phyloP scores from a whole-genome alignment of 2,113 vertebrate genomes.

The Platichthys stellatus region DNA sequence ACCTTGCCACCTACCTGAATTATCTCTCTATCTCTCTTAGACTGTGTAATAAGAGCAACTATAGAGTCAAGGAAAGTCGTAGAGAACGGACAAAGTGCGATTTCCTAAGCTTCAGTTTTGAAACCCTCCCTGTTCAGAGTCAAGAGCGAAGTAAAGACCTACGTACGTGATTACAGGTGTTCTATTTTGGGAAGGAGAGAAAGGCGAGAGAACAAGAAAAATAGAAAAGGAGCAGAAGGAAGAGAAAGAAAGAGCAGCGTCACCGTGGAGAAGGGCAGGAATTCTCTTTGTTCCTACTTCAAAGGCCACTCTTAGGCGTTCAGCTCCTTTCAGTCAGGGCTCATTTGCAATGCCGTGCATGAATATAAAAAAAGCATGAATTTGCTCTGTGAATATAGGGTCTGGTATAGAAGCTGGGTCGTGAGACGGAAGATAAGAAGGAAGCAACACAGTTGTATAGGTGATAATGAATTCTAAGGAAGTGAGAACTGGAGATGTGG shows the following conservation, averaged over 20 bases:
- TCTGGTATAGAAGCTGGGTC: not conserved
- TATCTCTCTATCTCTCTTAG: conserved; percentile 8
- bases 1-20: conserved; percentile 49
- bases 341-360: conserved; percentile 54
- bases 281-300: conserved; percentile 80
- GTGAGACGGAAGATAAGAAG: conserved; percentile 22
- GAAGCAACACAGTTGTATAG: conserved; percentile 29
- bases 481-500: conserved; percentile 28
- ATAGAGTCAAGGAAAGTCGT: conserved; percentile 25
- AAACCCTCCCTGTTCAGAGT: not conserved
- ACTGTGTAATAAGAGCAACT: conserved; percentile 25
- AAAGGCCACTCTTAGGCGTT: conserved; percentile 64
- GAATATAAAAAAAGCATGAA: conserved; percentile 64
- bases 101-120: conserved; percentile 28
- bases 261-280: conserved; percentile 43
- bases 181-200: conserved; percentile 44
- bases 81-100: conserved; percentile 9
- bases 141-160: not conserved
- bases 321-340: conserved; percentile 49
- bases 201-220: conserved; percentile 1
- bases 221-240: not conserved
- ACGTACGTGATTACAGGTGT: conserved; percentile 36
- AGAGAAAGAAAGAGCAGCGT: conserved; percentile 31
- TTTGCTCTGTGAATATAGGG: conserved; percentile 25
- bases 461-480: conserved; percentile 44